Evolutionary conservation across 2,113 vertebrate genomes (phyloP).

Genomic region (Petromus typicus): DNA sequence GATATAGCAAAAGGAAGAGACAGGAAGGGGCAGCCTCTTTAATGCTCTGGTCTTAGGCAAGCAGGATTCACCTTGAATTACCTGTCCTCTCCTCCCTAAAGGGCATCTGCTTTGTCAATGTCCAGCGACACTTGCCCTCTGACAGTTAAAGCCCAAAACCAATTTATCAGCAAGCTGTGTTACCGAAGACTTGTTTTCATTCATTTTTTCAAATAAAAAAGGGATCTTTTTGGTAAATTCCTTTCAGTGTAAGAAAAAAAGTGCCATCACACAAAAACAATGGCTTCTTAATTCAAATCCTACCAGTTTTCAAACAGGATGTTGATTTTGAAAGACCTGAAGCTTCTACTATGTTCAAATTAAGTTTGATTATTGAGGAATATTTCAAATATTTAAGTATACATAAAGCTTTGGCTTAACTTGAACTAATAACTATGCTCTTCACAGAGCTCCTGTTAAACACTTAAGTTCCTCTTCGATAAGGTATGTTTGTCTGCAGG

Average conservation of each 20-base stretch:
- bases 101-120: neutral
- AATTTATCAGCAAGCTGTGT: neutral
- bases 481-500: neutral
- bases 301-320: conserved; percentile 41
- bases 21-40: neutral
- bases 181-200: conserved; percentile 47
- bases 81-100: neutral
- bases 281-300: conserved; percentile 40
- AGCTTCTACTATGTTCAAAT: conserved; percentile 35
- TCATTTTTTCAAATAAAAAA: conserved; percentile 40
- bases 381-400: conserved; percentile 44
- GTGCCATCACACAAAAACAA: neutral
- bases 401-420: neutral
- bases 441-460: conserved; percentile 10
- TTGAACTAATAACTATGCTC: conserved; percentile 41
- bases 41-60: neutral
- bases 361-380: conserved; percentile 51
- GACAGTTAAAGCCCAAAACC: neutral
- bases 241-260: conserved; percentile 45
- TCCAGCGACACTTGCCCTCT: neutral
- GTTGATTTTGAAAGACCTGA: conserved; percentile 52
- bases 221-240: conserved; percentile 38
- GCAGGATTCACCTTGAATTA: neutral
- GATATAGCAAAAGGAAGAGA: neutral
- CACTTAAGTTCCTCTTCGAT: neutral